Conservation (phyloP, 2,113 vertebrate species). For the Oceanites oceanicus region DNA sequence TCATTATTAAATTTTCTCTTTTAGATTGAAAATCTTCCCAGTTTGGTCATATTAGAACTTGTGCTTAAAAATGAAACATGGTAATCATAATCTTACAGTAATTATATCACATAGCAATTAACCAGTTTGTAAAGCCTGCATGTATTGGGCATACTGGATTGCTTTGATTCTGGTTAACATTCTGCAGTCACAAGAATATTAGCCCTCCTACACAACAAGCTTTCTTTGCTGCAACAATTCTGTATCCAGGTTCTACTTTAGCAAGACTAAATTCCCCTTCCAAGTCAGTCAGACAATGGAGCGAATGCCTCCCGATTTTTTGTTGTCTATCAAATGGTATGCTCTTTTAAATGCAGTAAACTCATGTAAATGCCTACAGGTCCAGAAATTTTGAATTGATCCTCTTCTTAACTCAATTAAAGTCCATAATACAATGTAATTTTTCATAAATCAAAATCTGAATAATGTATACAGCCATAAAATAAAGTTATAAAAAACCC, state of each 20-base stretch:
- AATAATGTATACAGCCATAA: background rate
- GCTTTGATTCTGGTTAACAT: background rate
- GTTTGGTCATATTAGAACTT: background rate
- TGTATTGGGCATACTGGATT: background rate
- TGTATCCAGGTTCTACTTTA: background rate
- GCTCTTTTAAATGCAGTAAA: background rate
- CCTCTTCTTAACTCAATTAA: background rate
- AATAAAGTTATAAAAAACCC: background rate
- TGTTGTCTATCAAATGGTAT: background rate
- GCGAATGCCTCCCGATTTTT: background rate
- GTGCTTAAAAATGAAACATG: background rate
- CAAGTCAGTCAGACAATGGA: background rate
- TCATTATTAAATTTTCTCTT: background rate
- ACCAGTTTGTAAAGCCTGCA: background rate
- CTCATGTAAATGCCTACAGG: background rate
- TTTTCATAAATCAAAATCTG: background rate
- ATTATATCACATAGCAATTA: conserved; percentile 9
- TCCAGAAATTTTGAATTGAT: background rate
- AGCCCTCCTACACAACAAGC: background rate
- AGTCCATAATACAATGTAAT: background rate
- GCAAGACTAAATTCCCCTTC: background rate
- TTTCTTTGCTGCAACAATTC: background rate
- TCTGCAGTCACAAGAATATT: background rate
- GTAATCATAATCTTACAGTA: background rate
- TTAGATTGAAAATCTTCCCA: background rate